Base-by-base conservation (phyloP, 2,113 vertebrate species). In the Cairina moschata region DNA sequence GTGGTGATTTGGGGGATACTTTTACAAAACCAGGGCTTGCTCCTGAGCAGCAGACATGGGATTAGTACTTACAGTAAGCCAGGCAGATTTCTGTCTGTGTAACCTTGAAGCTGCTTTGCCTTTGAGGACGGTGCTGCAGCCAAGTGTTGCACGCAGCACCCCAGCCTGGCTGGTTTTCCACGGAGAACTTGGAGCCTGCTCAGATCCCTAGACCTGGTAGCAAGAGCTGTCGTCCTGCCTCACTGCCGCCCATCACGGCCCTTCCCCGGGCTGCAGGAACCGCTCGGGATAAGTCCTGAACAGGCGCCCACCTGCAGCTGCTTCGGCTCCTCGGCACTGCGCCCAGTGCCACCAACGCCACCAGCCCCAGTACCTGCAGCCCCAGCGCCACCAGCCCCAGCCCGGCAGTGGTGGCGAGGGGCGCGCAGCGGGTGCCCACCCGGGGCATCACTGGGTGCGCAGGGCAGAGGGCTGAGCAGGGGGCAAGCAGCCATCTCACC, bases 191-290 rank as follows among this genome's bases (percentile, higher is more conserved):
- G 67, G 67, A 79, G 54, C 21, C 16, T 0, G 46, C 5, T 60
- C 83, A 79, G 79, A 2, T 31, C 40, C 59, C 23, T n/a, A 14
- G n/a, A 16, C 14, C 52, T 71, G 60, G 56, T 6, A 22, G 11
- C 1, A 0, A 8, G 60, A 83, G 21, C 81, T 38, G 44, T 42
- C 26, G 0, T 34, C 40, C 79, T 48, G 38, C 65, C 40, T 25
- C 4, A 25, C 55, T 66, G 26, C 46, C 58, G 15, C 28, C 1
- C 0, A 0, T 18, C 69, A 0, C 0, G 0, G 20, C 28, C 74
- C 69, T 38, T 16, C 69, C 44, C 1, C 6, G 20, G n/a, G 60
- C 68, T 14, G 23, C 52, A 78, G 56, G 28, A 50, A 3, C 56
- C 1, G 0, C 1, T 0, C 20, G 4, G 22, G 34, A n/a, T 14